phyloP scores from a whole-genome alignment of 1,140 invertebrate genomes.

The Megalopta genalis region DNA sequence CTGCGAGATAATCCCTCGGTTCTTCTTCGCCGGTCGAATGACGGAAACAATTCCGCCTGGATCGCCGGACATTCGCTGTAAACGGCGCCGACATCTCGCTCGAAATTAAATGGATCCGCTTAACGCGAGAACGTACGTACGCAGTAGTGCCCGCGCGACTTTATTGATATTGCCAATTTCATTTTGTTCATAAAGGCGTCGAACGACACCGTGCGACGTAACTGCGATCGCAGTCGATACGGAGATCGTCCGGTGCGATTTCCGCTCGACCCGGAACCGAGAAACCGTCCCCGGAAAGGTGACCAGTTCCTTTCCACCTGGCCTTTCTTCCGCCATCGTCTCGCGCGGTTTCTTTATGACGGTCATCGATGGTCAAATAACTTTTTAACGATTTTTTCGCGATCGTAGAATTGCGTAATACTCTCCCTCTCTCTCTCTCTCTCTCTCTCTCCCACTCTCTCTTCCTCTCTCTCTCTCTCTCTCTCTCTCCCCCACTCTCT shows the following conservation, averaged over 20 bases:
- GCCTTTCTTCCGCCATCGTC: neutral
- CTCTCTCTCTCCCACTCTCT: no score
- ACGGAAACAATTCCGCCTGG: constrained; percentile 53
- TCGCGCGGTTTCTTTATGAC: neutral
- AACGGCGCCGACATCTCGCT: constrained; percentile 35
- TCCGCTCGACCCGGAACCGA: neutral
- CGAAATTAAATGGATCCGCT: constrained; percentile 58
- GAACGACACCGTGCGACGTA: neutral
- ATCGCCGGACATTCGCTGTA: constrained; percentile 23
- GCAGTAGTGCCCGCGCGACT: constrained; percentile 17
- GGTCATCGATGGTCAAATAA: neutral
- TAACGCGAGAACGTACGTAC: constrained; percentile 40
- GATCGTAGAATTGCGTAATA: neutral
- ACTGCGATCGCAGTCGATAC: neutral
- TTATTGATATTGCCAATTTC: constrained; percentile 63
- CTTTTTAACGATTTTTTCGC: neutral
- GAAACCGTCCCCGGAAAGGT: neutral
- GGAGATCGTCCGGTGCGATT: constrained; percentile 30
- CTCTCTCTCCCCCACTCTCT: no score
- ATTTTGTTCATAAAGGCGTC: constrained; percentile 35
- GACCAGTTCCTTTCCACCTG: neutral
- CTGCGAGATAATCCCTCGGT: constrained; percentile 22
- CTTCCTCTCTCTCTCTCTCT: no score
- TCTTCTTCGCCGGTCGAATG: constrained; percentile 22
- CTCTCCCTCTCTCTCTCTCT: no score